Percentiles rank a stretch among this genome's conserved stretches.
Evolutionary conservation across 1,140 invertebrate species (phyloP).

Genomic region (Bombus confusus): DNA sequence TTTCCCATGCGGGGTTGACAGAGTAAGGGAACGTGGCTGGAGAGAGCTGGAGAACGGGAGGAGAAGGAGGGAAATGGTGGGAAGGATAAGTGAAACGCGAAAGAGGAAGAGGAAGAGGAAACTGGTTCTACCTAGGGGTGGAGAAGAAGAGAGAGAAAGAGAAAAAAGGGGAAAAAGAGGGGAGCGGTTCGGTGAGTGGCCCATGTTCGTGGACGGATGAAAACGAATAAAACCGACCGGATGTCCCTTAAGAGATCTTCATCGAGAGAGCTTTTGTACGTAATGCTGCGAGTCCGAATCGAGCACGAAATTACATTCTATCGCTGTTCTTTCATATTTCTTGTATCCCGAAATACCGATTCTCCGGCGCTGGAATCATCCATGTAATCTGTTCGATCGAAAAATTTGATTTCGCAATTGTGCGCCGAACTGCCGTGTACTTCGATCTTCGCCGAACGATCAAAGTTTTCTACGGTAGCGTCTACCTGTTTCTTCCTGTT

Average conservation of each 20-base stretch:
- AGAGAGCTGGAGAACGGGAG: constrained; percentile 1
- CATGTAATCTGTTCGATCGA: neutral
- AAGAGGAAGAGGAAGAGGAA: neutral
- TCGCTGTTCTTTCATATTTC: constrained; percentile 26
- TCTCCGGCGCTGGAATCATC: neutral
- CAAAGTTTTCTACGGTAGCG: neutral
- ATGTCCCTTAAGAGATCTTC: constrained; percentile 61
- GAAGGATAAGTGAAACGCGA: constrained; percentile 3
- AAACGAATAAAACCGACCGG: constrained; percentile 58
- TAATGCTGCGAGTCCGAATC: constrained; percentile 45
- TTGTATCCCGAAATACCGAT: neutral
- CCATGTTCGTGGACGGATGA: constrained; percentile 42
- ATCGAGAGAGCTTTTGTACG: constrained; percentile 58
- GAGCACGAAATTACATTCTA: constrained; percentile 46
- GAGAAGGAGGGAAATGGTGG: neutral
- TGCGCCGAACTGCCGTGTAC: no score
- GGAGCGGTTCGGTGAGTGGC: constrained; percentile 32
- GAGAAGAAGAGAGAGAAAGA: neutral
- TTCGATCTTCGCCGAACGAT: neutral
- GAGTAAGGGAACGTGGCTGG: constrained; percentile 12
- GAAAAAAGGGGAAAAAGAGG: neutral
- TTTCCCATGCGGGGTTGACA: constrained; percentile 74
- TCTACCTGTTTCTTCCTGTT: neutral
- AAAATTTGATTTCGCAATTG: neutral
- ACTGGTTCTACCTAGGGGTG: neutral